These are phyloP conservation scores for Euwallacea fornicatus DNA, from an alignment of 1,140 invertebrate genomes.

Conservation along the genomic window DNA sequence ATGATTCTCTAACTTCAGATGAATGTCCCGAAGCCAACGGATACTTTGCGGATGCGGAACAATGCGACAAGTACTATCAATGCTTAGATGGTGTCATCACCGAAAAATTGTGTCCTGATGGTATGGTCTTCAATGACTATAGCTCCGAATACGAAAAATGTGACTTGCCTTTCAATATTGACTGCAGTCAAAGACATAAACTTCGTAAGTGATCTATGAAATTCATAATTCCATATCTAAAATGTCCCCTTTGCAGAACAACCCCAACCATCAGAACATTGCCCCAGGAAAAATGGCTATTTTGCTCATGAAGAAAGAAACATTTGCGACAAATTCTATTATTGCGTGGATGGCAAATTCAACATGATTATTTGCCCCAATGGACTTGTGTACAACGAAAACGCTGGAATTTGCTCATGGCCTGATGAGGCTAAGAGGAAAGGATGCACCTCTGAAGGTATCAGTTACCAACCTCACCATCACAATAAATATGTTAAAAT, in stretches of 20 bases:
- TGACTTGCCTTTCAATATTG: constrained; percentile 83
- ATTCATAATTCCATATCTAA: constrained; percentile 5
- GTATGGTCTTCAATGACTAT: constrained; percentile 90
- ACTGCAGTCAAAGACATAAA: constrained; percentile 75
- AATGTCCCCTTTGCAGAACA: constrained; percentile 61
- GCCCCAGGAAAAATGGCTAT: constrained; percentile 83
- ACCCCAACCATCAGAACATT: constrained; percentile 72
- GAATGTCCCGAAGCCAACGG: constrained; percentile 82
- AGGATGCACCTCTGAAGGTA: constrained; percentile 77
- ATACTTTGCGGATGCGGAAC: constrained; percentile 81
- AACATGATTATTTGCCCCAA: constrained; percentile 87
- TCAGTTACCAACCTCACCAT: background rate
- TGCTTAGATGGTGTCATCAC: constrained; percentile 72
- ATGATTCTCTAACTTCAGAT: constrained; percentile 53
- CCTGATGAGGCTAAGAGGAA: constrained; percentile 85
- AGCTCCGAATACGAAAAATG: constrained; percentile 81
- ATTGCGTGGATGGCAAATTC: constrained; percentile 85
- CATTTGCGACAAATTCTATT: constrained; percentile 88
- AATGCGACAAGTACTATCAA: constrained; percentile 90
- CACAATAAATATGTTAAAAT: background rate
- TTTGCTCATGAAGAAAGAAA: constrained; percentile 79
- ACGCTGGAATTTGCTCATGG: constrained; percentile 89
- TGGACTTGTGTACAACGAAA: constrained; percentile 85
- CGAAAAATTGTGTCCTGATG: constrained; percentile 83
- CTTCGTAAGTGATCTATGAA: constrained; percentile 67